Base-by-base conservation (phyloP, 2,888 invertebrate genomes). In the Volucella inanis region DNA sequence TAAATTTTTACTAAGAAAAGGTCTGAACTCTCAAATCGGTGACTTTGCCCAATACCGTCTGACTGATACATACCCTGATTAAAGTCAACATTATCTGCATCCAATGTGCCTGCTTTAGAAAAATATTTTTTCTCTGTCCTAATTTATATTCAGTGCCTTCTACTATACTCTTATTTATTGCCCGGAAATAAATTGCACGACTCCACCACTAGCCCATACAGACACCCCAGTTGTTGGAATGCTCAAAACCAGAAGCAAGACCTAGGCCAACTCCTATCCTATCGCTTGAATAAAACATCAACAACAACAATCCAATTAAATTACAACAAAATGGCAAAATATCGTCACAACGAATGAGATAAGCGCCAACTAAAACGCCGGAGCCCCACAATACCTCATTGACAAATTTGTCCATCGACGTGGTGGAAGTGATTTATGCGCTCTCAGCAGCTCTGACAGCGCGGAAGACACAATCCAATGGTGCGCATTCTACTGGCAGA, bases 331-430 rank as follows among this genome's bases (percentile, higher is more conserved):
- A 79, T 79, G 74, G 64, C 50, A 50, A 70, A 75, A 84, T 70
- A 31, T 31, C 31, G 4, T 31, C 31, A 68, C 62, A 31, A 45
- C 47, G 75, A 79, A 65, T 50, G 70, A 75, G 74, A 83, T 83
- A 83, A 83, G 78, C 68, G 57, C 45, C 59, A 59, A 67, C 75
- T 65, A 84, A 31, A 84, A 79, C 79, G 70, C 84, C 83, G 65
- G 31, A 31, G 68, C 62, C 18, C 55, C 62, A 57, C 74, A 79
- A 79, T 79, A 79, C 59, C 75, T 84, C 65, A 79, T 79, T 84
- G 84, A 84, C 79, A 84, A 84, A 79, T 84, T 84, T 84, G 84
- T 79, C 79, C 79, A 84, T 84, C 70, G 79, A 84, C 83, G 70
- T 79, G 47, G 68, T 61, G 59, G 74, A 84, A 84, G 79, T 84